Evolutionary conservation across 2,113 vertebrate species (phyloP).

Genomic region (Elgaria multicarinata): DNA sequence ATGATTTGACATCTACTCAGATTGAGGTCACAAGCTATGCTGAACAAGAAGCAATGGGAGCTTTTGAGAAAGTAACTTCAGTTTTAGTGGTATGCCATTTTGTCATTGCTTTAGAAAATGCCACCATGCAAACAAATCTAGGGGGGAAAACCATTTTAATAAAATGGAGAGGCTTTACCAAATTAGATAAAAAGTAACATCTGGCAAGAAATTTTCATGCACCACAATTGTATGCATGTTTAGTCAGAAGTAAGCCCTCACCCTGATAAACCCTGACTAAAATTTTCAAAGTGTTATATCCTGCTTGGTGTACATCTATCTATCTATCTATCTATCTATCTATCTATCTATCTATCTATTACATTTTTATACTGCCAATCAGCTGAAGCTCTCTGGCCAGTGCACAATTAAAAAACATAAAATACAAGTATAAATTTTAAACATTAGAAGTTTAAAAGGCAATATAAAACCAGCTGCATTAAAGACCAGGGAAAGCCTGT

Average conservation of each 20-base stretch:
- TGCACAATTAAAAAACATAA: too few relatives aligned
- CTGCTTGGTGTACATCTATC: too few relatives aligned
- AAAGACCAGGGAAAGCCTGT: too few relatives aligned
- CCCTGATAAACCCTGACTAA: too few relatives aligned
- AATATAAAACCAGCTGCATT: too few relatives aligned
- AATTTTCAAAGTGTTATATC: too few relatives aligned
- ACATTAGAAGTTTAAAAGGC: too few relatives aligned
- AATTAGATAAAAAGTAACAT: conserved; percentile 28
- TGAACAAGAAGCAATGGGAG: conserved; percentile 10
- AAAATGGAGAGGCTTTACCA: conserved; percentile 36
- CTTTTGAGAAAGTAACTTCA: not conserved
- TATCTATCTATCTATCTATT: too few relatives aligned
- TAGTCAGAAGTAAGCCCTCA: not conserved
- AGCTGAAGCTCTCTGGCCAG: too few relatives aligned
- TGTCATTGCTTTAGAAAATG: not conserved
- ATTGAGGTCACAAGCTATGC: conserved; percentile 49
- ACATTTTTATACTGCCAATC: too few relatives aligned
- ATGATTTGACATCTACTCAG: conserved; percentile 36
- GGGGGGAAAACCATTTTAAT: conserved; percentile 42
- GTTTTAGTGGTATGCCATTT: not conserved
- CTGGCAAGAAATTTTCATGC: not conserved
- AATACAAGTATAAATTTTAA: too few relatives aligned
- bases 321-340: too few relatives aligned
- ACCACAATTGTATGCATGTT: not conserved
- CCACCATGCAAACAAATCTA: conserved; percentile 32